Evolutionary conservation across 2,888 invertebrate genomes (phyloP), one percentile per base, ranked within the genome.

Genomic region (Anarsia innoxiella): DNA sequence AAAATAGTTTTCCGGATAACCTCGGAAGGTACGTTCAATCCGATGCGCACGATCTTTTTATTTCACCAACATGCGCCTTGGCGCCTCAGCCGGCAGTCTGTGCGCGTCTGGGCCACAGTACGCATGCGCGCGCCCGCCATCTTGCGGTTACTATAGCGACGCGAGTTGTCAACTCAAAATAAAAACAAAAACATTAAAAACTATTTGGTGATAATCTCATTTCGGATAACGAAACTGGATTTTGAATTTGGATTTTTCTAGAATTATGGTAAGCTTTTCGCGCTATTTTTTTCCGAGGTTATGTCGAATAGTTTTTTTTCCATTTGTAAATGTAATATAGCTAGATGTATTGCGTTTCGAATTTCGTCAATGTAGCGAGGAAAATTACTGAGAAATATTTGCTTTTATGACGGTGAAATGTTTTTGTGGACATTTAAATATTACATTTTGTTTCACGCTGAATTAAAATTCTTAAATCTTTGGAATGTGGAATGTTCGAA

Each of bases 21-120:
- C 44, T 52, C 52, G 52, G 57, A 57, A 57, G 54, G 57, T 56
- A 38, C 42, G 42, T 41, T 25, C 25, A 13, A 26, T 12, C 23
- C 42, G 41, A 44, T 42, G 40, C 37, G 40, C 44, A 41, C 36
- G 30, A 34, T 46, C 14, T 33, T 42, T 46, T 41, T 41, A 40
- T 45, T 41, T 23, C 34, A 31, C 32, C 26, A 27, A 41, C 19
- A 32, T 37, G 25, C 10, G 14, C 11, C 41, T 64, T 71, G 77
- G 74, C 80, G 78, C 77, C 76, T 80, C 78, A 78, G 71, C 69
- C 57, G 53, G 55, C 74, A 78, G 78, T 78, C 57, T 49, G 46
- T 50, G 48, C 55, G 61, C 55, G 65, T 44, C 49, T 59, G 57
- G 57, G 49, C 37, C 36, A 40, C 54, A 34, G 64, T 51, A 62